phyloP scores from a whole-genome alignment of 2,113 vertebrate species.

The Antechinus flavipes region DNA sequence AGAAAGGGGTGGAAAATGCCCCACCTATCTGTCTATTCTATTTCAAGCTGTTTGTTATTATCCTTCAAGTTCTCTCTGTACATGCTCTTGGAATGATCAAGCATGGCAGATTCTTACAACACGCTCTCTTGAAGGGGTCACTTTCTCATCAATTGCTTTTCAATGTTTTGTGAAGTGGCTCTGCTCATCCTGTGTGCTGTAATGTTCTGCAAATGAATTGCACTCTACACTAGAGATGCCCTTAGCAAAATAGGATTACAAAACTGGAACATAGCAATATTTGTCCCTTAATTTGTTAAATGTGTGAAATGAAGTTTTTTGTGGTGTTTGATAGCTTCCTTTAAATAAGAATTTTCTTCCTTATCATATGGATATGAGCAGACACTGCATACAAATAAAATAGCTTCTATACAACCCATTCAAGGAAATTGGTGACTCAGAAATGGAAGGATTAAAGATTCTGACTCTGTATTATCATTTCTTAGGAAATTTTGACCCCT shows the following conservation, averaged over 20 bases:
- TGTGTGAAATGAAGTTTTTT: not conserved
- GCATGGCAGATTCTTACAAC: not conserved
- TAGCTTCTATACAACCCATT: not conserved
- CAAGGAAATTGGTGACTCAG: not conserved
- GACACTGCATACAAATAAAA: not conserved
- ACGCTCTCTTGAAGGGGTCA: not conserved
- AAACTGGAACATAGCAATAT: not conserved
- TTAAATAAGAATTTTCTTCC: not conserved
- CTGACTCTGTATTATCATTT: not conserved
- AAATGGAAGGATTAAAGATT: not conserved
- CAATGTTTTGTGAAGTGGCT: not conserved
- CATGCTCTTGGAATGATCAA: not conserved
- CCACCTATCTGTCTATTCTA: not conserved
- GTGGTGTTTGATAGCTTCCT: not conserved
- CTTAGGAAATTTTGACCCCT: not conserved
- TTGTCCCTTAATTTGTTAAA: not conserved
- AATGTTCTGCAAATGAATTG: conserved; percentile 33
- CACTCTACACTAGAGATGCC: not conserved
- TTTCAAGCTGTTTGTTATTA: not conserved
- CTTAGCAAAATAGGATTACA: not conserved
- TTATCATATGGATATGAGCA: not conserved
- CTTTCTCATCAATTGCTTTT: not conserved
- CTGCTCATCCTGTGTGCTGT: not conserved
- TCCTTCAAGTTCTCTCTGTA: not conserved
- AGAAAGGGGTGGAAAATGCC: not conserved